phyloP scores from a whole-genome alignment of 2,888 invertebrate genomes.

The Lydus trimaculatus region DNA sequence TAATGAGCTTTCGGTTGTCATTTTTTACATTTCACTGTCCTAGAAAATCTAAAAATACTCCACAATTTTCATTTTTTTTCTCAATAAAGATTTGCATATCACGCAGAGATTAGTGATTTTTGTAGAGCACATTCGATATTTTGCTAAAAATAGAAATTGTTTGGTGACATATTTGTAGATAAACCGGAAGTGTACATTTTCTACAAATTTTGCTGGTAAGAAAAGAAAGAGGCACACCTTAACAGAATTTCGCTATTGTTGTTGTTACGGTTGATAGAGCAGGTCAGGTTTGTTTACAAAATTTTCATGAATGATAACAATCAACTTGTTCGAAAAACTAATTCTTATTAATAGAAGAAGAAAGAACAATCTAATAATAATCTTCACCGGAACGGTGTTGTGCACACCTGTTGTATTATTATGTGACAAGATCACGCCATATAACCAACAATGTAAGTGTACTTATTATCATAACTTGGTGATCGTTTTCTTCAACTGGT shows the following conservation, averaged over 20 bases:
- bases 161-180: too few relatives aligned
- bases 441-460: constrained; percentile 28
- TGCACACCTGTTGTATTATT: constrained; percentile 42
- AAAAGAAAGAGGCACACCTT: neutral
- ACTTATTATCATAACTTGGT: constrained; percentile 34
- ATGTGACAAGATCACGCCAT: constrained; percentile 37
- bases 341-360: neutral
- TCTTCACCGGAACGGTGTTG: constrained; percentile 20
- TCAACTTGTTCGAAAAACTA: neutral
- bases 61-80: too few relatives aligned
- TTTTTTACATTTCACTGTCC: neutral
- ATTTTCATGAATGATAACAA: neutral
- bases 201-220: neutral
- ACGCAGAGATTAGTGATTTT: too few relatives aligned
- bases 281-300: constrained; percentile 2
- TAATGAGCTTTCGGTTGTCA: neutral
- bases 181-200: neutral
- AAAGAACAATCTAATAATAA: neutral
- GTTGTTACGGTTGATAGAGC: neutral
- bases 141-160: too few relatives aligned
- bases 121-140: too few relatives aligned
- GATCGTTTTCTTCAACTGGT: constrained; percentile 36
- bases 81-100: too few relatives aligned
- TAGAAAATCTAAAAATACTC: neutral
- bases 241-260: neutral